These are phyloP conservation scores for Lordiphosa mommai DNA, from an alignment of 1,140 invertebrate species.

Conservation along the genomic window DNA sequence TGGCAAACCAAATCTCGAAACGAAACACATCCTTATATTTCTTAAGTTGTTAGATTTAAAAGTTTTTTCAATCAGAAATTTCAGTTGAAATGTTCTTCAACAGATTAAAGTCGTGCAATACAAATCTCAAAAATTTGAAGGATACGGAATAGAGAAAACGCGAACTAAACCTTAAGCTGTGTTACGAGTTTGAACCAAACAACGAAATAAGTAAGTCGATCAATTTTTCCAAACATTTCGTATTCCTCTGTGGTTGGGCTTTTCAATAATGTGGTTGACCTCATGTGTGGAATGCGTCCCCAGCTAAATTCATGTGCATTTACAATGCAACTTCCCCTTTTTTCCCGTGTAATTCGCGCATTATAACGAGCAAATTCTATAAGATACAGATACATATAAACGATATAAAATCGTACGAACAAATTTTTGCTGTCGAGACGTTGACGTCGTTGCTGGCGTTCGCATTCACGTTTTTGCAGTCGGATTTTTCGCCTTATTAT, in stretches of 20 bases:
- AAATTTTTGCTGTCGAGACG: conserved; percentile 43
- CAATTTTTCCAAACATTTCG: neutral
- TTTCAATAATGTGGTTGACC: conserved; percentile 54
- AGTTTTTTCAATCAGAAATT: too few relatives aligned
- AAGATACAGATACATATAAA: conserved; percentile 38
- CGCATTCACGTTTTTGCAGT: conserved; percentile 70
- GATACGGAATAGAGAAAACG: too few relatives aligned
- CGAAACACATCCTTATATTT: too few relatives aligned
- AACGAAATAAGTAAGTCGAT: too few relatives aligned
- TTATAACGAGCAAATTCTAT: conserved; percentile 65
- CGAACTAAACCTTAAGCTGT: too few relatives aligned
- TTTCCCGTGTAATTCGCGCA: conserved; percentile 22
- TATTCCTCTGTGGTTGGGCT: conserved; percentile 2
- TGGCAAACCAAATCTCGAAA: too few relatives aligned
- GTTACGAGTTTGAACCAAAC: too few relatives aligned
- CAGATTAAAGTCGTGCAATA: too few relatives aligned
- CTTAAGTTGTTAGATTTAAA: too few relatives aligned
- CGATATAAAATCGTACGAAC: conserved; percentile 26
- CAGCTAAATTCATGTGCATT: conserved; percentile 10
- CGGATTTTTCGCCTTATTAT: conserved; percentile 69
- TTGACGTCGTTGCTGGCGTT: conserved; percentile 59
- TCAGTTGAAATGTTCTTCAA: too few relatives aligned
- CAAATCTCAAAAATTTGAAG: too few relatives aligned
- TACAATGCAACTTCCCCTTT: conserved; percentile 52
- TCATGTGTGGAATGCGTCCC: conserved; percentile 65